phyloP scores from a whole-genome alignment of 2,797 vertebrate genomes.

The Emydoidea blandingii region DNA sequence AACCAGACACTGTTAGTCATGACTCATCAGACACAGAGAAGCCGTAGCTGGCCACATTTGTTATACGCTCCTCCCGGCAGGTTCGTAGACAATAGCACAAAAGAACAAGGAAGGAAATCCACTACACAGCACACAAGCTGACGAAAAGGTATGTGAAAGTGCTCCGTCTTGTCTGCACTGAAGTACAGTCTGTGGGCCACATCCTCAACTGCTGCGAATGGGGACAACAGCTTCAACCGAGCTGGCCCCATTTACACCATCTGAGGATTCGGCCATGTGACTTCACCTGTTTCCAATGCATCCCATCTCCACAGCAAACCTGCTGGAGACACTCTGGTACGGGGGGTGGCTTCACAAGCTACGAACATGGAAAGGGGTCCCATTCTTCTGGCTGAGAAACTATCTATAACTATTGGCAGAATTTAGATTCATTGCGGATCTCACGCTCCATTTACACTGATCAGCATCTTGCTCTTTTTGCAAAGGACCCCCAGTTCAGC shows the following conservation, averaged over 20 bases:
- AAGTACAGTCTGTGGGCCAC: not conserved
- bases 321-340: not conserved
- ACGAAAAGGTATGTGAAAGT: not conserved
- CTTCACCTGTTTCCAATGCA: not conserved
- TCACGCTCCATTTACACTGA: constrained; percentile 70
- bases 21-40: constrained; percentile 65
- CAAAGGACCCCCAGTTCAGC: constrained; percentile 40
- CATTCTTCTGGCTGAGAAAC: constrained; percentile 72
- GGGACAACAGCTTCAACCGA: not conserved
- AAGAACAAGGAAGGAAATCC: constrained; percentile 53
- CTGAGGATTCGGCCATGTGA: not conserved
- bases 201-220: constrained; percentile 15
- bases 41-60: constrained; percentile 56
- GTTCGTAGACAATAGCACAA: constrained; percentile 62
- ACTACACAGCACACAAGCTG: not conserved
- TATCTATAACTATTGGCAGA: constrained; percentile 72
- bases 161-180: not conserved
- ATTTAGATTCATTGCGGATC: constrained; percentile 64
- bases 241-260: not conserved
- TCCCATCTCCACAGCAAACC: not conserved
- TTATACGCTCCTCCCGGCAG: constrained; percentile 58
- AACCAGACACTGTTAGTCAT: constrained; percentile 7
- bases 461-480: constrained; percentile 60
- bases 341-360: not conserved
- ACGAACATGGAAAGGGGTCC: constrained; percentile 52